phyloP scores from a whole-genome alignment of 2,797 vertebrate genomes.

The Simalia tracyae region DNA sequence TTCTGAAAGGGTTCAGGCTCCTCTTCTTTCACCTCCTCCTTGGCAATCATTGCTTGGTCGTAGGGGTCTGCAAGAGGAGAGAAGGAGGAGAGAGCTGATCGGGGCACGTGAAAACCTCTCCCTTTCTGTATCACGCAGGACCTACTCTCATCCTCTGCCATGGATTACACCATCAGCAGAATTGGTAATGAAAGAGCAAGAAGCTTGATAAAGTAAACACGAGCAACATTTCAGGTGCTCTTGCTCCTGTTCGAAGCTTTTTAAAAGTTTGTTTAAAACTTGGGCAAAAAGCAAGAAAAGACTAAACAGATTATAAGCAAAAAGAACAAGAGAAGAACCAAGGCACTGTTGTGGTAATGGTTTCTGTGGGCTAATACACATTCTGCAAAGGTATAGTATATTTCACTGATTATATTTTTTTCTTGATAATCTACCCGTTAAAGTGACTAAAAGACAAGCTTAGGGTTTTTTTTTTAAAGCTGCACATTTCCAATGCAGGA shows the following conservation, averaged over 20 bases:
- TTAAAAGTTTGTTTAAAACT: not conserved
- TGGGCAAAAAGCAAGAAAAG: not conserved
- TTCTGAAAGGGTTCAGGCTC: constrained; percentile 94
- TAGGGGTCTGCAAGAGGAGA: constrained; percentile 89
- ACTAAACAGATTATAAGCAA: not conserved
- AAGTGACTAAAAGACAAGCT: not conserved
- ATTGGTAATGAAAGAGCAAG: not conserved
- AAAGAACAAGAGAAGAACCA: not conserved
- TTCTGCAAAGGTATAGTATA: not conserved
- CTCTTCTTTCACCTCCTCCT: constrained; percentile 94
- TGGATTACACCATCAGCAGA: not conserved
- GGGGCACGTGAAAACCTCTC: not conserved
- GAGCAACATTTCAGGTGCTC: not conserved
- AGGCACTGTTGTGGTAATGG: not conserved
- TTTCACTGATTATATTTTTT: not conserved
- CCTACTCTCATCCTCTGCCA: not conserved
- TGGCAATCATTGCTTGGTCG: constrained; percentile 89
- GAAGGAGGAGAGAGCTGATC: constrained; percentile 50
- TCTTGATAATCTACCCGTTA: not conserved
- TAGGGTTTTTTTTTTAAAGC: not conserved
- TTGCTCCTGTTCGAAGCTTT: not conserved
- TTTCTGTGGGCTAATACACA: not conserved
- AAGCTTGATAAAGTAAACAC: not conserved
- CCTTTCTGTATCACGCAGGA: no score
- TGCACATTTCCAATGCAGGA: not conserved